Base-by-base conservation (phyloP, 2,797 vertebrate species). In the Falco novaeseelandiae region DNA sequence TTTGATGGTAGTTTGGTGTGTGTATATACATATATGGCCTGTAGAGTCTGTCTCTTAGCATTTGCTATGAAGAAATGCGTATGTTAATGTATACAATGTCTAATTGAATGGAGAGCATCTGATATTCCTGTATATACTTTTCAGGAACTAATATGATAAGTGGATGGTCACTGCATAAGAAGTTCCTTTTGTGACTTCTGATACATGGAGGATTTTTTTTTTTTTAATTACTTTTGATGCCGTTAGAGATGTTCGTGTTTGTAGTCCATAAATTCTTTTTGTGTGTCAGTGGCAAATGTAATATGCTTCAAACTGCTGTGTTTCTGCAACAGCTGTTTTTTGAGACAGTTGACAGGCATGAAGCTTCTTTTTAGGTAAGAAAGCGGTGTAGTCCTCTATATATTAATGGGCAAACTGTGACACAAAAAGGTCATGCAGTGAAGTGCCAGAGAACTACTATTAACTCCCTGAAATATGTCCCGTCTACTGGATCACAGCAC, bases 81-180 rank as follows among this genome's bases (percentile, higher is more conserved):
- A 42, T 42, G 3, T 12, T 2, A 2, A 11, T 11, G 36, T 71
- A 59, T 36, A 22, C 40, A 19, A 12, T 25, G 48, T 25, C 22
- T 30, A 14, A 36, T 20, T 44, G 72, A 66, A 13, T 6, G 27
- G 70, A 49, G 9, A 32, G 6, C 19, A 61, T 40, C 42, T 40
- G 21, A n/a, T 58, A 8, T 4, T 67, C 6, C 13, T 16, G 4
- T 19, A 74, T 22, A 12, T n/a, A 6, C 22, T 54, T 19, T 52
- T 30, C 25, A 40, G 62, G 54, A 52, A 5, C 12, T 36, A 26
- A 22, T 30, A 16, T 1, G 3, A 5, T 32, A 25, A 48, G 27
- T 10, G 25, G 54, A n/a, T 0, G 1, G 20, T 29, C 1, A 1
- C 25, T 30, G 58, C 16, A 6, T 32, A 8, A 48, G 63, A 54